These are phyloP conservation scores for Thereva nobilitata DNA, from an alignment of 2,888 invertebrate genomes.

Conservation along the genomic window DNA sequence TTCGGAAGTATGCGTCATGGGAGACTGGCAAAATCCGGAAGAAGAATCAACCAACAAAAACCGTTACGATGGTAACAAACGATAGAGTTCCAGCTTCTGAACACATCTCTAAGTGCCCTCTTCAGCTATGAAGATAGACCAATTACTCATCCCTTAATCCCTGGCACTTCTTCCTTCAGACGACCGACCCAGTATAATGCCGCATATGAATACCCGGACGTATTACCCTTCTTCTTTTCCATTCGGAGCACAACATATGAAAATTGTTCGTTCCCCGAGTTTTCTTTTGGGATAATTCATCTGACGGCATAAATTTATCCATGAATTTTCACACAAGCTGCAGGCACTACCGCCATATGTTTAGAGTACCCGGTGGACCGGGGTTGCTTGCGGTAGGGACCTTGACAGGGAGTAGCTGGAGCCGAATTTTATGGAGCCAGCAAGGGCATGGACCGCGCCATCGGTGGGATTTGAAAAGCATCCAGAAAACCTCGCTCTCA, in stretches of 20 bases:
- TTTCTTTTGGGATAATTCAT: slow-evolving; percentile 13
- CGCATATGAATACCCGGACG: background rate
- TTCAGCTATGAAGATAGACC: slow-evolving; percentile 36
- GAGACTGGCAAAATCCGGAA: slow-evolving; percentile 3
- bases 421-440: too few species aligned
- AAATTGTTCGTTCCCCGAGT: slow-evolving; percentile 6
- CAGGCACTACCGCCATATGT: background rate
- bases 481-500: background rate
- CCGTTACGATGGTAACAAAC: slow-evolving; percentile 8
- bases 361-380: background rate
- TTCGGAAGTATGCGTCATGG: slow-evolving; percentile 23
- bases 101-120: slow-evolving; percentile 12
- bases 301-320: slow-evolving; percentile 16
- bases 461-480: too few species aligned
- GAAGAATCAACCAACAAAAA: slow-evolving; percentile 10
- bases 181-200: background rate
- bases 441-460: too few species aligned
- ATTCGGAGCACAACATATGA: slow-evolving; percentile 2
- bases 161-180: slow-evolving; percentile 29
- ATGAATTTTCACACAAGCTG: slow-evolving; percentile 1
- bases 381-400: slow-evolving; percentile 7
- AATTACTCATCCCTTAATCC: slow-evolving; percentile 43
- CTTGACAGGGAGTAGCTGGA: background rate
- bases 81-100: slow-evolving; percentile 8
- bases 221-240: slow-evolving; percentile 5